Percentiles rank a stretch among this genome's conserved stretches.
These are phyloP conservation scores for Macquaria australasica DNA, from an alignment of 2,113 vertebrate species.

Conservation along the genomic window DNA sequence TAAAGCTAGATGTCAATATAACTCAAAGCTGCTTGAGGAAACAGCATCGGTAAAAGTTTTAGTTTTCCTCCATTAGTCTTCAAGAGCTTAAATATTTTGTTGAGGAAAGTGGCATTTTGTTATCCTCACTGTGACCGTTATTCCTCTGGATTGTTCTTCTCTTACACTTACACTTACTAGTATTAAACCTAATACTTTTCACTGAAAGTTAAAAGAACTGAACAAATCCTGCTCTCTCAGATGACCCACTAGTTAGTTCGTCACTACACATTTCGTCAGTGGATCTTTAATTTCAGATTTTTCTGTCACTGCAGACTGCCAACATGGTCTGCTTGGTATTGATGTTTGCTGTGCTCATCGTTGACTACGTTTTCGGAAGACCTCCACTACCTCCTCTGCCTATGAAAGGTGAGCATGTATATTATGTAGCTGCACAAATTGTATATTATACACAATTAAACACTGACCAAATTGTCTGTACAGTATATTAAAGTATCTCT, in stretches of 20 bases:
- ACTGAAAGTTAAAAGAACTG: not conserved
- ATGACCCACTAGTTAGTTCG: not conserved
- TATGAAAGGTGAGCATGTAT: conserved; percentile 62
- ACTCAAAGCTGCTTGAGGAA: not conserved
- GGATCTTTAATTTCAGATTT: not conserved
- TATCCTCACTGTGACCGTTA: not conserved
- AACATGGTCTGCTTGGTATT: conserved; percentile 39
- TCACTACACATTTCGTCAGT: not conserved
- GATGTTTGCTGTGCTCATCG: conserved; percentile 13
- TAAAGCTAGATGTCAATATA: not conserved
- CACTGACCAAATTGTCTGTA: no score
- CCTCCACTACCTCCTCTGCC: conserved; percentile 46
- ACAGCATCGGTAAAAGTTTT: not conserved
- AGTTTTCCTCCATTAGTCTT: not conserved
- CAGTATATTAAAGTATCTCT: no score
- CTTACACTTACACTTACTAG: no score
- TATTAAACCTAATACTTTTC: not conserved
- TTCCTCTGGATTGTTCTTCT: not conserved
- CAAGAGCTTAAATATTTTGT: not conserved
- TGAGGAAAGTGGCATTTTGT: not conserved
- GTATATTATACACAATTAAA: not conserved
- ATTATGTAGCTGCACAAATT: not conserved
- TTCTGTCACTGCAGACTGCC: conserved; percentile 31
- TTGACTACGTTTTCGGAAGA: conserved; percentile 17
- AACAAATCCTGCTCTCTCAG: not conserved